phyloP scores from a whole-genome alignment of 2,113 vertebrate genomes.

The Mesitornis unicolor region DNA sequence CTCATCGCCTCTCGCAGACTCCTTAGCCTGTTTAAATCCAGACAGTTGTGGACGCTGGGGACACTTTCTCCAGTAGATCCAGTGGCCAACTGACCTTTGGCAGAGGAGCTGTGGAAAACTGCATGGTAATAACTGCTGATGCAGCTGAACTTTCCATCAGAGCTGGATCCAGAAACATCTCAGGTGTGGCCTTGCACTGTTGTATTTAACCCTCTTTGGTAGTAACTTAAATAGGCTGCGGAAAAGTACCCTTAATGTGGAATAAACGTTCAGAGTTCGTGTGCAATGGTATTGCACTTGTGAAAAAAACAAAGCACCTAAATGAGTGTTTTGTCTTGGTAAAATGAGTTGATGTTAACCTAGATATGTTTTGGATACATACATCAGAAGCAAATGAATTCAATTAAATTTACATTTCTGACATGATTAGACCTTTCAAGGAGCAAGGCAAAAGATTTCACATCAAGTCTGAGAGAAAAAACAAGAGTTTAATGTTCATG shows the following conservation, averaged over 20 bases:
- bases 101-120: not conserved
- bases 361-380: not conserved
- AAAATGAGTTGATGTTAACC: not conserved
- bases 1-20: not conserved
- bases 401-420: not conserved
- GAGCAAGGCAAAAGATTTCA: not conserved
- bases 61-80: not conserved
- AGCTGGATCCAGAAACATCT: not conserved
- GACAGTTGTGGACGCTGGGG: not conserved
- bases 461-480: not conserved
- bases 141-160: not conserved
- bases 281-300: not conserved
- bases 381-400: not conserved
- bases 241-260: not conserved
- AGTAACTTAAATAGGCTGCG: not conserved
- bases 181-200: not conserved
- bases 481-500: not conserved
- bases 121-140: not conserved
- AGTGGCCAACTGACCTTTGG: not conserved
- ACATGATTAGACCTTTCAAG: not conserved
- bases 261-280: not conserved
- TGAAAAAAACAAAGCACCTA: not conserved
- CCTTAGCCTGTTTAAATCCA: not conserved
- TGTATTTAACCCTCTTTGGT: not conserved
- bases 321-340: not conserved